Base-by-base conservation (phyloP, 2,113 vertebrate genomes). In the Lycaon pictus region DNA sequence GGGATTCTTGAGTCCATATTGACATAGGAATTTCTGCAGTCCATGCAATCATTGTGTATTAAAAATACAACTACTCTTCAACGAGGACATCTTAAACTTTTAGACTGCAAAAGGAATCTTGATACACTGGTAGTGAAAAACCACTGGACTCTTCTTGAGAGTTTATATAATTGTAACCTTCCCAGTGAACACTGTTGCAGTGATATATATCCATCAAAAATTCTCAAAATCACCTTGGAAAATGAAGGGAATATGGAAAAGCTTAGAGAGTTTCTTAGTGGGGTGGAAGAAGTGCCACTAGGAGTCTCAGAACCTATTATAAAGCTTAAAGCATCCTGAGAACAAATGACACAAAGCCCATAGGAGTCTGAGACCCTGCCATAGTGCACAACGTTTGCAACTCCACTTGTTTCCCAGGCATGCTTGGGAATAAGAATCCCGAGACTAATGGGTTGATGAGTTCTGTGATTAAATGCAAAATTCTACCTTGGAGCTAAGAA, bases 351-450 rank as follows among this genome's bases (percentile, higher is more conserved):
- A 5, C 5, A 53, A 48, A 10, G 37, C 22, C 27, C 11, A 19
- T 0, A 27, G 56, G 7, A 37, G 35, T 5, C 16, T 56, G n/a
- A 20, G 29, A 12, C 20, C 15, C 79, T 48, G 43, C 15, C 4
- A 2, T 3, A 11, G 27, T 5, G 2, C 15, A 51, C 0, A 0
- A 48, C 48, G 1, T 5, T 19, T 3, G 51, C 55, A 72, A 90
- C 19, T 8, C 25, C 7, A 4, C 22, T 63, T 67, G 12, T 16
- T 82, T 25, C 25, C 37, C 17, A 37, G 16, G 56, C 43, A 69
- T 32, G 15, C 19, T 2, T 37, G 8, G 11, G 11, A 16, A 3
- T 32, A 19, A 85, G 51, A 90, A 32, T n/a, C 11, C n/a, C 27
- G 32, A 69, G 35, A 58, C 29, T 9, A 17, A 9, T 1, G 3